Evolutionary conservation across 2,113 vertebrate species (phyloP).

Genomic region (Nothoprocta pentlandii): DNA sequence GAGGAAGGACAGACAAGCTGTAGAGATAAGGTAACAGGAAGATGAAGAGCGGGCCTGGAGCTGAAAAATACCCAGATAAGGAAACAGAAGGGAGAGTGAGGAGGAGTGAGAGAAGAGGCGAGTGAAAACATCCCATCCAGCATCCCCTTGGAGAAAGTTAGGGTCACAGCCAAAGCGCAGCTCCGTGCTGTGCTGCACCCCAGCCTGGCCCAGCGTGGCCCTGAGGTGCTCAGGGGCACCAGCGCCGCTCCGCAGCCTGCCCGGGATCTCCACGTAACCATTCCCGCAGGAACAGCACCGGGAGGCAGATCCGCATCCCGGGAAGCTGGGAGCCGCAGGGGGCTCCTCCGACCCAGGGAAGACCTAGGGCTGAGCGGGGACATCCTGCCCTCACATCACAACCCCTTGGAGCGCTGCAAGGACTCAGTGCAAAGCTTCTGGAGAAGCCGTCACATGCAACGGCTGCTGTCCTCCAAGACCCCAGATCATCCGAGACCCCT

Average conservation of each 20-base stretch:
- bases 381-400: background rate
- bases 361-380: background rate
- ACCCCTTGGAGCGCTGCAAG: background rate
- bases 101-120: background rate
- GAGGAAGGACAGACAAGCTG: background rate
- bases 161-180: background rate
- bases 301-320: too few species aligned
- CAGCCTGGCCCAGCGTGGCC: too few species aligned
- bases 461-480: background rate
- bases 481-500: too few species aligned
- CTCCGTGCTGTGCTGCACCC: background rate
- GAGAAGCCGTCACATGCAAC: background rate
- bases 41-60: background rate
- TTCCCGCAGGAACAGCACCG: background rate
- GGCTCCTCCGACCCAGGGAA: too few species aligned
- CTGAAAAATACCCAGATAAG: background rate
- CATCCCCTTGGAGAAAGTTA: accelerated
- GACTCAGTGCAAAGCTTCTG: too few species aligned
- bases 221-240: too few species aligned
- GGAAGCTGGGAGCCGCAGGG: background rate
- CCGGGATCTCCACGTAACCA: accelerated
- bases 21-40: background rate
- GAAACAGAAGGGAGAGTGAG: background rate
- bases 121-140: background rate
- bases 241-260: too few species aligned